Evolutionary conservation across 2,888 invertebrate genomes (phyloP).

Genomic region (Heliconius sara): DNA sequence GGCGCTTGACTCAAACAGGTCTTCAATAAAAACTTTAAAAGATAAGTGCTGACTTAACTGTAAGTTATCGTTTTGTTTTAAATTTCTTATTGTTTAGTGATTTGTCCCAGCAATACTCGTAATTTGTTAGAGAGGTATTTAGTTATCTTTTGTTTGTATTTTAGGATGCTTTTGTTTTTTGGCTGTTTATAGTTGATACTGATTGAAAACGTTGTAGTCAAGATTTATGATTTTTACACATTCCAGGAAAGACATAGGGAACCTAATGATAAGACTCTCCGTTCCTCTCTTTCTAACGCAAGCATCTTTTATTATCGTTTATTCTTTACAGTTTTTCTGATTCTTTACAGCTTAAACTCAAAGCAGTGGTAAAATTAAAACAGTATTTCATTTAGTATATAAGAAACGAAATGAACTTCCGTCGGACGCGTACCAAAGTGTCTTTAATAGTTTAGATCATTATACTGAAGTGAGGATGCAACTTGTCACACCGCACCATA

Average conservation of each 20-base stretch:
- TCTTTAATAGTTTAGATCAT: slow-evolving; percentile 24
- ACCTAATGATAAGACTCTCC: neutral
- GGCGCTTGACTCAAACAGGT: neutral
- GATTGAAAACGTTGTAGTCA: neutral
- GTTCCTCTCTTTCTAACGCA: neutral
- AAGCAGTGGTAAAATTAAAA: slow-evolving; percentile 1
- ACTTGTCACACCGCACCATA: neutral
- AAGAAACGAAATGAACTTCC: slow-evolving; percentile 22
- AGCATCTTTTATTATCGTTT: too few species aligned
- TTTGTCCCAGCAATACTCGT: slow-evolving; percentile 17
- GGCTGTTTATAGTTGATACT: neutral
- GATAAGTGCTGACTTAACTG: slow-evolving; percentile 30
- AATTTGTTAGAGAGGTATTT: slow-evolving; percentile 10
- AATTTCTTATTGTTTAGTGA: slow-evolving; percentile 30
- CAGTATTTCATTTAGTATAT: neutral
- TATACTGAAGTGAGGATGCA: slow-evolving; percentile 27
- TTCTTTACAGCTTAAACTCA: neutral
- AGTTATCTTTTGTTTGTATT: neutral
- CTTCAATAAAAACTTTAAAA: slow-evolving; percentile 28
- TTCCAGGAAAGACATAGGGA: neutral
- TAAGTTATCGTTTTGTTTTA: slow-evolving; percentile 13
- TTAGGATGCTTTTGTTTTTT: neutral
- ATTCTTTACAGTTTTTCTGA: neutral
- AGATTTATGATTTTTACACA: neutral
- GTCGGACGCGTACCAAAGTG: slow-evolving; percentile 12